These are phyloP conservation scores for Cephus pulcher DNA, from an alignment of 2,888 invertebrate species.

Conservation along the genomic window DNA sequence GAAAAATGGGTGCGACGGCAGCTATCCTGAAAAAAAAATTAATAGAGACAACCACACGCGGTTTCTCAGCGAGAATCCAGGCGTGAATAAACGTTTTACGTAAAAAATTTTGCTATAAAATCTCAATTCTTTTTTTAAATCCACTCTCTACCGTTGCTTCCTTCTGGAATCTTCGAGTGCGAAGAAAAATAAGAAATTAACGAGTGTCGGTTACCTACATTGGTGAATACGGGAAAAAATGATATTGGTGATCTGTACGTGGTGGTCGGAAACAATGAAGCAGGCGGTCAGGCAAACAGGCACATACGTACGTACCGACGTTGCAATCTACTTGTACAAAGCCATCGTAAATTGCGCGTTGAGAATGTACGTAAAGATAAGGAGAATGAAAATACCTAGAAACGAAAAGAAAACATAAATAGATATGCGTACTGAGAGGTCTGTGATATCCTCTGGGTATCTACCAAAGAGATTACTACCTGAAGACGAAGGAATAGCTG, in stretches of 20 bases:
- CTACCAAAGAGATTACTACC: slow-evolving; percentile 23
- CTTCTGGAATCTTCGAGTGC: neutral
- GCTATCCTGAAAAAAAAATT: slow-evolving; percentile 62
- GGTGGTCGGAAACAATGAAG: neutral
- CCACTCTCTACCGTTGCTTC: neutral
- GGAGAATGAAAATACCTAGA: neutral
- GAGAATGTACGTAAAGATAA: slow-evolving; percentile 3
- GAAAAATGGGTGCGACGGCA: slow-evolving; percentile 63
- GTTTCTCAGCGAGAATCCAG: neutral
- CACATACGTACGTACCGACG: slow-evolving; percentile 4
- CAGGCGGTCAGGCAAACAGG: neutral
- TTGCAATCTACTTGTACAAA: slow-evolving; percentile 4
- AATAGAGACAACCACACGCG: slow-evolving; percentile 38
- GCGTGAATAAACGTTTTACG: neutral
- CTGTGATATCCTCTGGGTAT: neutral
- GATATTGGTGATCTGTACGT: neutral
- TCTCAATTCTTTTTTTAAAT: slow-evolving; percentile 1
- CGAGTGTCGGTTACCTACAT: neutral
- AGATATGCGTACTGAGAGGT: neutral
- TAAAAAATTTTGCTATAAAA: neutral
- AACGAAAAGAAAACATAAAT: slow-evolving; percentile 1
- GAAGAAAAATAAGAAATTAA: neutral
- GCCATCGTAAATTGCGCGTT: neutral
- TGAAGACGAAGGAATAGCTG: slow-evolving; percentile 10
- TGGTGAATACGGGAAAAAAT: neutral